Evolutionary conservation across 2,888 invertebrate species (phyloP).

Genomic region (Metallyticus violacea): DNA sequence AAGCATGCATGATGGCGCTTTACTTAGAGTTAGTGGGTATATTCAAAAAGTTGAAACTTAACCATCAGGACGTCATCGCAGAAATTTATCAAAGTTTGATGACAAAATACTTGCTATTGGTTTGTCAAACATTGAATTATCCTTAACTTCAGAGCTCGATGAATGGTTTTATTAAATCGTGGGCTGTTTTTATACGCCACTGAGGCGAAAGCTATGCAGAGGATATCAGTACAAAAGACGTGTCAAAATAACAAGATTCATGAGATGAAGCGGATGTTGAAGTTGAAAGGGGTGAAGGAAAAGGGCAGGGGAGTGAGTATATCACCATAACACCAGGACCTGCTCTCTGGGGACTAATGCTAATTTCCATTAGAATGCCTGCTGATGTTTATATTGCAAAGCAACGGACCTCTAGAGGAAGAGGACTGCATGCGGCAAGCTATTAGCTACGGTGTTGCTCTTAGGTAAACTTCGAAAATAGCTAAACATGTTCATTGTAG

Average conservation of each 20-base stretch:
- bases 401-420: not conserved
- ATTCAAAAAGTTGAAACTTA: no score
- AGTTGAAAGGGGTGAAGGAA: not conserved
- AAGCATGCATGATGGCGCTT: no score
- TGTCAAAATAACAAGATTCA: not conserved
- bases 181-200: no score
- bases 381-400: not conserved
- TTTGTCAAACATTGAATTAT: no score
- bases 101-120: no score
- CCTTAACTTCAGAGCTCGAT: no score
- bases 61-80: no score
- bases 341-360: not conserved
- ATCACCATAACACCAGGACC: not conserved
- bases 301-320: not conserved
- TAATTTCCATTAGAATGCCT: not conserved
- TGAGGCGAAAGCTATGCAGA: not conserved
- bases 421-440: not conserved
- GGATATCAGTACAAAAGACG: not conserved
- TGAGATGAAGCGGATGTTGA: not conserved
- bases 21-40: no score
- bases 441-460: not conserved
- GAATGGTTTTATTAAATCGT: no score
- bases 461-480: not conserved
- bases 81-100: no score
- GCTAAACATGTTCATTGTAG: not conserved